These are phyloP conservation scores for Metopolophium dirhodum DNA, from an alignment of 1,140 invertebrate species.

Conservation along the genomic window DNA sequence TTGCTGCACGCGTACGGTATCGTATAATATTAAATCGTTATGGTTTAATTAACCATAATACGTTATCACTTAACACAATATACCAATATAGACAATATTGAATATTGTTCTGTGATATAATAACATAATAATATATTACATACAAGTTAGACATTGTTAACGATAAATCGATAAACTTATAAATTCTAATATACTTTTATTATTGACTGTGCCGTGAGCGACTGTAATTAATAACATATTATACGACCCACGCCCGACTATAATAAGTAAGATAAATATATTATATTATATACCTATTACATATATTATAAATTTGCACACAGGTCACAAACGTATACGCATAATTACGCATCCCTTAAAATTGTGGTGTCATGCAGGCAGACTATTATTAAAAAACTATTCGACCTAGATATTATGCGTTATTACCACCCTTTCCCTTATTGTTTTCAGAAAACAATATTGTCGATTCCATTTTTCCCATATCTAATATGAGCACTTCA, in stretches of 20 bases:
- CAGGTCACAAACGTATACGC: no score
- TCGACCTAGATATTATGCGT: background rate
- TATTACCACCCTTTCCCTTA: background rate
- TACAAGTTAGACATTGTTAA: background rate
- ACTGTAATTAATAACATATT: background rate
- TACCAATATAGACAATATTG: background rate
- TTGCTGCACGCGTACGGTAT: no score
- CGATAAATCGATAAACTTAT: background rate
- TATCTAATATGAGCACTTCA: background rate
- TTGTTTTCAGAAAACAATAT: background rate
- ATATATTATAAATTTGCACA: background rate
- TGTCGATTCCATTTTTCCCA: background rate
- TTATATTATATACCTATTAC: background rate
- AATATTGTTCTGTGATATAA: background rate
- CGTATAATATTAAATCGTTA: no score
- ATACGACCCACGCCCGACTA: background rate
- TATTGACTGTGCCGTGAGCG: background rate
- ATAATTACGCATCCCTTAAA: background rate
- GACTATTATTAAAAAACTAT: background rate
- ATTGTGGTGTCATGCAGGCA: background rate
- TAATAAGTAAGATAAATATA: background rate
- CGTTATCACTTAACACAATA: background rate
- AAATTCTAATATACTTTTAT: background rate
- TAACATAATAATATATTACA: background rate
- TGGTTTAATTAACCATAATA: no score